Percentiles rank a stretch among this genome's conserved stretches.
These are phyloP conservation scores for Melozone crissalis DNA, from an alignment of 2,113 vertebrate species.

Conservation along the genomic window DNA sequence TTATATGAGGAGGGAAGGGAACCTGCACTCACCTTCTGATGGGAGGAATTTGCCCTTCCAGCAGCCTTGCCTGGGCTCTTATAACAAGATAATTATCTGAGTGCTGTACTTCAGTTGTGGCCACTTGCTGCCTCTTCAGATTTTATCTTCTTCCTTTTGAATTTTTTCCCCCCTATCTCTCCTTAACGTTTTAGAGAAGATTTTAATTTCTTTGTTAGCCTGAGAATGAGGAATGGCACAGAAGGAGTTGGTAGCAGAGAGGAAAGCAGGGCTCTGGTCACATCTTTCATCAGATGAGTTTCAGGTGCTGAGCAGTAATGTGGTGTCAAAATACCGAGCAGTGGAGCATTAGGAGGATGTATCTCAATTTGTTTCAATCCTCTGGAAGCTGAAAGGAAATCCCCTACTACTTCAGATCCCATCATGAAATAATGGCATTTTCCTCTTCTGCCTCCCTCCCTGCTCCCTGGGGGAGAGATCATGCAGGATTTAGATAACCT, in stretches of 20 bases:
- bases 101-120: neutral
- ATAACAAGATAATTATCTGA: neutral
- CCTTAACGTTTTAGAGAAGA: neutral
- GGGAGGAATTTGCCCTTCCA: neutral
- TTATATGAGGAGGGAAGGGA: neutral
- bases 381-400: slow-evolving; percentile 8
- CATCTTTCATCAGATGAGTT: neutral
- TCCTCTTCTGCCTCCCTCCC: neutral
- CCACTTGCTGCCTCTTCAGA: neutral
- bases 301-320: neutral
- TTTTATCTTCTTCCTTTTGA: neutral
- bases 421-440: neutral
- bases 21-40: neutral
- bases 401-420: neutral
- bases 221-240: neutral
- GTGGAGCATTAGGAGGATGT: neutral
- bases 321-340: neutral
- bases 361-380: neutral
- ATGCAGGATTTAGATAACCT: neutral
- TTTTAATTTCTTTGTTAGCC: neutral
- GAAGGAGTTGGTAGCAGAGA: neutral
- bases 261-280: neutral
- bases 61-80: neutral
- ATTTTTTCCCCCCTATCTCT: neutral
- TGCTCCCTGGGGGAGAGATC: neutral